These are phyloP conservation scores for Kradibia gibbosae DNA, from an alignment of 1,140 invertebrate genomes.

Conservation along the genomic window DNA sequence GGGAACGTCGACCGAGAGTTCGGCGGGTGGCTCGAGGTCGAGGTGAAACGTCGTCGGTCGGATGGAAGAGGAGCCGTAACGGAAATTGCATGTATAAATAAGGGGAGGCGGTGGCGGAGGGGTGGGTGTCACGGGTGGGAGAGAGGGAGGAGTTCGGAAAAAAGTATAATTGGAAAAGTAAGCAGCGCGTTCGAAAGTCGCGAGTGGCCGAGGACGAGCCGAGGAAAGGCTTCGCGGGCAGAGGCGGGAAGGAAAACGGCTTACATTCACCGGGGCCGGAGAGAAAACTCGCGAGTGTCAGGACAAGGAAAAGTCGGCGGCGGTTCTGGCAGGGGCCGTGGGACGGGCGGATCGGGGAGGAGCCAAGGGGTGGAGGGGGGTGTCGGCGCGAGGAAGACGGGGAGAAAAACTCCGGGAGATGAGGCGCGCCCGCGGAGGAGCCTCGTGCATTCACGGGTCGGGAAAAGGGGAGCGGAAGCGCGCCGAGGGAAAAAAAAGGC, in stretches of 20 bases:
- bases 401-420: background rate
- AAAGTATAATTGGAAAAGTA: slow-evolving; percentile 12
- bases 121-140: no score
- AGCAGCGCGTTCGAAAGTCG: background rate
- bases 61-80: no score
- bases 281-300: slow-evolving; percentile 4
- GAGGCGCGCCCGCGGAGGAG: background rate
- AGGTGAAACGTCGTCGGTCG: no score
- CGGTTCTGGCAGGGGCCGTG: background rate
- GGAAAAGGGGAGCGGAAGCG: background rate
- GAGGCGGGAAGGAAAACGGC: no score
- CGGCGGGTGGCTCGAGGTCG: no score
- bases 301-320: background rate
- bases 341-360: no score
- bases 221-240: background rate
- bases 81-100: no score
- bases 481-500: slow-evolving; percentile 19
- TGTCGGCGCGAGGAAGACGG: background rate
- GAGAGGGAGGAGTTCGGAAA: background rate
- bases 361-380: no score
- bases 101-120: no score
- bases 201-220: background rate
- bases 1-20: no score
- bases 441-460: background rate
- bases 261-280: background rate